These are phyloP conservation scores for Gonocerus acuteangulatus DNA, from an alignment of 2,888 invertebrate genomes.

Conservation along the genomic window DNA sequence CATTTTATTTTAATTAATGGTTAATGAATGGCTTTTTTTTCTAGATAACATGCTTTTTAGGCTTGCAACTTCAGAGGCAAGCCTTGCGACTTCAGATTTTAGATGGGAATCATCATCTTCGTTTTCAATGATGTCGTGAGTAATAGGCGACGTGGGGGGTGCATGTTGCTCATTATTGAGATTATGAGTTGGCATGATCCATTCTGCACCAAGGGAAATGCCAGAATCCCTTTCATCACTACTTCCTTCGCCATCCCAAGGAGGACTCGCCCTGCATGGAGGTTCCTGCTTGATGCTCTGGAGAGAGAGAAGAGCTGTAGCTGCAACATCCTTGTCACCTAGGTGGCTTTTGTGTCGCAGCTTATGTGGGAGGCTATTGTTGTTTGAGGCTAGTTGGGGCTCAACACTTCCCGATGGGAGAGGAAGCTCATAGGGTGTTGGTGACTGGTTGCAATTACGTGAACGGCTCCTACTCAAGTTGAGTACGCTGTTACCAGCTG, in stretches of 20 bases:
- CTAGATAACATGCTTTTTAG: slow-evolving; percentile 51
- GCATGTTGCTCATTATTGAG: slow-evolving; percentile 40
- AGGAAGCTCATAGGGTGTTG: slow-evolving; percentile 60
- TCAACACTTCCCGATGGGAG: slow-evolving; percentile 66
- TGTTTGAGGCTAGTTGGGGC: slow-evolving; percentile 47
- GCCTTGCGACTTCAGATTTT: slow-evolving; percentile 75
- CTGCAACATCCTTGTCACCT: slow-evolving; percentile 77
- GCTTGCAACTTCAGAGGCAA: slow-evolving; percentile 85
- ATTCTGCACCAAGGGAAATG: slow-evolving; percentile 71
- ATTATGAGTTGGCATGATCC: slow-evolving; percentile 42
- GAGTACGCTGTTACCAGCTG: slow-evolving; percentile 42
- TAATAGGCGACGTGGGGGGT: slow-evolving; percentile 40
- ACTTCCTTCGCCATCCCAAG: slow-evolving; percentile 83
- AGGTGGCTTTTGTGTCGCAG: slow-evolving; percentile 84
- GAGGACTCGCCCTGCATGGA: slow-evolving; percentile 65
- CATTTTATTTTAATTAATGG: slow-evolving; percentile 29
- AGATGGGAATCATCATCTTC: slow-evolving; percentile 50
- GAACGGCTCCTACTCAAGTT: slow-evolving; percentile 46
- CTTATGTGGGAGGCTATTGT: slow-evolving; percentile 80
- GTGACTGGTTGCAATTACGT: slow-evolving; percentile 31
- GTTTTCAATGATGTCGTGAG: slow-evolving; percentile 35
- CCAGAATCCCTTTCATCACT: slow-evolving; percentile 86
- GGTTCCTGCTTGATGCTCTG: slow-evolving; percentile 61
- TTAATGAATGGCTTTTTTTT: slow-evolving; percentile 32
- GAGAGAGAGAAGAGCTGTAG: slow-evolving; percentile 58